Evolutionary conservation across 2,888 invertebrate genomes (phyloP), one percentile per base, ranked within the genome.

Genomic region (Phalera bucephala): DNA sequence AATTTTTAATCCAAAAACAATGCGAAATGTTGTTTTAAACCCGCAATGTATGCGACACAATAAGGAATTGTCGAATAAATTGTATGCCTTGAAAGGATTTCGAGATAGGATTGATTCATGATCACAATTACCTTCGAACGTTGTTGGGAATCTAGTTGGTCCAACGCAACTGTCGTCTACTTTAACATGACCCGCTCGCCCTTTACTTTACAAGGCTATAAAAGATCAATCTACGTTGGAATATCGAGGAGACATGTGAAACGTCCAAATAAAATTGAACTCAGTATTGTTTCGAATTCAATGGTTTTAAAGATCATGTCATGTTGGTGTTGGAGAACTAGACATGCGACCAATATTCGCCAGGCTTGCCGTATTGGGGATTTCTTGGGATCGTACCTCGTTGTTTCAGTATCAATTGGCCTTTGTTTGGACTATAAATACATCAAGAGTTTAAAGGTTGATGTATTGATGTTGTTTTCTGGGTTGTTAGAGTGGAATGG

Each of bases 71-170:
- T 52, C 45, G 54, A 45, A 45, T 52, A 52, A 68, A 60, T 63
- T 56, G 59, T 52, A 49, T 49, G 50, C 64, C 54, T 64, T 66
- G 60, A 60, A 69, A 64, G 68, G 72, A 77, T 79, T 67, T 68
- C 68, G 64, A 70, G 76, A 82, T 79, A 76, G 64, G 85, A 84
- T 85, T 87, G 87, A 88, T 86, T 82, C 83, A 87, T 83, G 79
- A 70, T 77, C 77, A 76, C 85, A 84, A 86, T 87, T 85, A 87
- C 82, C 82, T 85, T 72, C 67, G 69, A 71, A 78, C 79, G 76
- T 78, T 75, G 79, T 77, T 69, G 67, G 70, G 68, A 71, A 68
- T 69, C 69, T 64, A 62, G 67, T 69, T 64, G 62, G 62, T 47
- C 58, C 54, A 64, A 52, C 53, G 57, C 49, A 45, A 57, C 51